Percentiles rank a stretch among this genome's conserved stretches.
phyloP scores from a whole-genome alignment of 64 coral and sea anemone genomes.

The Orbicella faveolata region DNA sequence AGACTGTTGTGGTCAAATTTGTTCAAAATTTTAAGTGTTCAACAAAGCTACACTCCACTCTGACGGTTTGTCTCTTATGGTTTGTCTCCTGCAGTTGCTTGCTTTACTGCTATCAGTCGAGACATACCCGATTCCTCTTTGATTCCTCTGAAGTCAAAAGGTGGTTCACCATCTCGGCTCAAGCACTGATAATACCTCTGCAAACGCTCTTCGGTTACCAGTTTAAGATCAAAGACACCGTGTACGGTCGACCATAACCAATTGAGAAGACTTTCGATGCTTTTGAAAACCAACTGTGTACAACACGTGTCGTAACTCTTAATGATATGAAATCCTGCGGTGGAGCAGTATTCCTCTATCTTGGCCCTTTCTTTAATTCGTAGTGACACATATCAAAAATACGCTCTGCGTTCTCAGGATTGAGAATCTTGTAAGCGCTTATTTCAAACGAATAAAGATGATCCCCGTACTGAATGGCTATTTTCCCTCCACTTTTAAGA shows the following conservation, averaged over 20 bases:
- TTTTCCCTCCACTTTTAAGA: slow-evolving; percentile 23
- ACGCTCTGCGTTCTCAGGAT: neutral
- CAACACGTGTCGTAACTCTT: neutral
- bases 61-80: too few relatives aligned
- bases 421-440: neutral
- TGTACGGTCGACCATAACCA: neutral
- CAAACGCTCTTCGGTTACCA: slow-evolving; percentile 12
- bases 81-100: too few relatives aligned
- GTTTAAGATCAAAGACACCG: neutral
- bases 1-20: too few relatives aligned
- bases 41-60: too few relatives aligned
- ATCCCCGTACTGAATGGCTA: neutral
- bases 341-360: slow-evolving; percentile 2
- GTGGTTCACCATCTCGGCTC: neutral
- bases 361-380: neutral
- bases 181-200: neutral
- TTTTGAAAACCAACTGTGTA: neutral
- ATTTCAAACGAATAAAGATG: neutral
- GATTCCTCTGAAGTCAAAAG: neutral
- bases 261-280: neutral
- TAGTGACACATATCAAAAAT: neutral
- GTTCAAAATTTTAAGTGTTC: too few relatives aligned
- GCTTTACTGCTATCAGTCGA: neutral
- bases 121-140: neutral
- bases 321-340: neutral